These are phyloP conservation scores for Oxyruncus cristatus DNA, from an alignment of 2,113 vertebrate genomes.

Conservation along the genomic window DNA sequence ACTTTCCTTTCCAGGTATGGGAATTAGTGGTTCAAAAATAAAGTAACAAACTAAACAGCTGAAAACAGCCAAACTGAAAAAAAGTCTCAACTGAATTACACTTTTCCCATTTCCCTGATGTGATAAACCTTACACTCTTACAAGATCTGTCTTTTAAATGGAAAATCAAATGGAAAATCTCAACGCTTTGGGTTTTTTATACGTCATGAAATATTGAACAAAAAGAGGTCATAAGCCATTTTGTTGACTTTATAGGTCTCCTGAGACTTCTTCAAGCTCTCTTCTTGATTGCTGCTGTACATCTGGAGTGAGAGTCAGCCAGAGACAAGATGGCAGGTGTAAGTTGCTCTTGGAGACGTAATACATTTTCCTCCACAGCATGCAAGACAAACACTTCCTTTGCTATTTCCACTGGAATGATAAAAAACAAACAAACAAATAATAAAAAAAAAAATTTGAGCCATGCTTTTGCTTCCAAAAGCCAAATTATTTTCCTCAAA, in stretches of 20 bases:
- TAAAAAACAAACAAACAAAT: not conserved
- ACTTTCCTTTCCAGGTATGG: not conserved
- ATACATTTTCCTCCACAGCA: not conserved
- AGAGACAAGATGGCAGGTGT: slow-evolving; percentile 44
- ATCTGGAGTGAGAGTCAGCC: slow-evolving; percentile 40
- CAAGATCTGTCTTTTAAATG: slow-evolving; percentile 49
- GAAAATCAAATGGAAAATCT: slow-evolving; percentile 54
- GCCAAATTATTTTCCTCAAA: not conserved
- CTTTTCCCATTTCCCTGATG: slow-evolving; percentile 40
- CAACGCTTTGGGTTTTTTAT: not conserved
- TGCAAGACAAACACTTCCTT: not conserved
- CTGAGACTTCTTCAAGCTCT: slow-evolving; percentile 17
- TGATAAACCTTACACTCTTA: slow-evolving; percentile 40
- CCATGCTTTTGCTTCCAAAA: not conserved
- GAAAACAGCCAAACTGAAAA: not conserved
- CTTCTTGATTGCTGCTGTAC: slow-evolving; percentile 45
- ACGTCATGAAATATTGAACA: slow-evolving; percentile 59
- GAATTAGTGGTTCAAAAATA: not conserved
- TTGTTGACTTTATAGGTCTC: slow-evolving; percentile 47
- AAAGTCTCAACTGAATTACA: slow-evolving; percentile 24
- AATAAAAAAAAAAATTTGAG: not conserved
- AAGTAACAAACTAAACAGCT: not conserved
- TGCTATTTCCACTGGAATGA: not conserved
- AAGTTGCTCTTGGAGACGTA: not conserved
- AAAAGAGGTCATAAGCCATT: slow-evolving; percentile 54